These are phyloP conservation scores for Cottus gobio DNA, from an alignment of 2,113 vertebrate species.

Conservation along the genomic window DNA sequence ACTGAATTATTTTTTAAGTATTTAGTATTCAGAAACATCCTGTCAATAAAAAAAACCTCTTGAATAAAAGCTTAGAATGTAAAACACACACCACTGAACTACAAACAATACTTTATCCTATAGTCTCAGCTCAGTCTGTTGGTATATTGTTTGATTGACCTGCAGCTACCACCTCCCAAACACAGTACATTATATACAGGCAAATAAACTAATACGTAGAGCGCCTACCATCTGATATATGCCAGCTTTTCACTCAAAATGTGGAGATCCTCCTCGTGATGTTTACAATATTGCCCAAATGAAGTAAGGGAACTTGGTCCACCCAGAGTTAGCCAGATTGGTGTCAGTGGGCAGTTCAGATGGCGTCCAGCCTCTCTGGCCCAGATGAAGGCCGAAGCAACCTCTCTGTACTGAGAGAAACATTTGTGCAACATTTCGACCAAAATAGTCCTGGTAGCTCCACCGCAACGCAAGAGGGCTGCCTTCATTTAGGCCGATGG, in stretches of 20 bases:
- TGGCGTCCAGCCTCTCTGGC: conserved; percentile 34
- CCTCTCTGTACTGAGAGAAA: conserved; percentile 69
- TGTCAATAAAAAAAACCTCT: neutral
- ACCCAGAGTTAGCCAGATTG: conserved; percentile 22
- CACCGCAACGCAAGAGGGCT: conserved; percentile 74
- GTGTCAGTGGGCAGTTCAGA: conserved; percentile 16
- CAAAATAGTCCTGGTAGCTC: conserved; percentile 74
- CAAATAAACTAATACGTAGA: neutral
- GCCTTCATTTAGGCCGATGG: conserved; percentile 70
- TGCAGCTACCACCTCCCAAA: neutral
- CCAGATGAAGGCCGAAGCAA: conserved; percentile 48
- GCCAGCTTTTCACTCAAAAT: neutral
- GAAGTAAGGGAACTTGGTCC: conserved; percentile 4
- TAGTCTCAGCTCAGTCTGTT: no score
- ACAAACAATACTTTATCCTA: no score
- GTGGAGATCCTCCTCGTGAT: neutral
- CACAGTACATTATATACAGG: conserved; percentile 3
- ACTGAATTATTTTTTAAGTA: neutral
- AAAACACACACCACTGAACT: neutral
- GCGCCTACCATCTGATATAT: neutral
- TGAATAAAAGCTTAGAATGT: neutral
- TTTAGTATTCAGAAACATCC: neutral
- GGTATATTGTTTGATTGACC: neutral
- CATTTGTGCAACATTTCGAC: conserved; percentile 80
- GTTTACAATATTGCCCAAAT: conserved; percentile 23